Base-by-base conservation (phyloP, 2,797 vertebrate genomes). In the Remorina albescens region DNA sequence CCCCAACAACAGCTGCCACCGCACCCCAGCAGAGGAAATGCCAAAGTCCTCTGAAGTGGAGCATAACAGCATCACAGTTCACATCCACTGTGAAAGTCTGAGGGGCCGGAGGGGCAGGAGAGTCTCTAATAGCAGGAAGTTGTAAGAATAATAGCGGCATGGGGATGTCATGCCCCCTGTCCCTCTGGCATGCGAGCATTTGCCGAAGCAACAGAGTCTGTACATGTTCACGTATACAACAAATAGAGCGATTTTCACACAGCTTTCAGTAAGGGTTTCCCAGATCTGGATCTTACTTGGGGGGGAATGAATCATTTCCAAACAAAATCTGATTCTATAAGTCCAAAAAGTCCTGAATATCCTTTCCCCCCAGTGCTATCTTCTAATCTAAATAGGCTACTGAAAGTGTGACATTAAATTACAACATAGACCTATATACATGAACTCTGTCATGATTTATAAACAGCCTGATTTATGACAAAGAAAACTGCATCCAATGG, bases 91-190 rank as follows among this genome's bases (percentile, higher is more conserved):
- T 30, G 69, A 79, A 76, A 61, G 44, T 39, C 67, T 59, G 65
- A 78, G 79, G 71, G 61, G 44, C 77, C 76, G 73, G 59, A 74
- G 74, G 87, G 75, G 66, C 84, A 86, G 71, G 67, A 89, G 79
- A 85, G 83, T 73, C 83, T 82, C 86, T 93, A 93, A 94, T 92
- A 84, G 87, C 93, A 94, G 93, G 93, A 94, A 92, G 91, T 79
- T 80, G 77, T 84, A 89, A 81, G 82, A 86, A 93, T 92, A 88
- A 90, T 86, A 83, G 74, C 61, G 67, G 80, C 64, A 63, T 80
- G 76, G 66, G 67, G 75, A 88, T 85, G 90, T 91, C 85, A 76
- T 76, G 68, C 51, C 79, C 71, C 69, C 57, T 71, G 69, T 81
- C 53, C 74, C 61, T 65, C 49, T 82, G 78, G 80, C 80, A 73